These are phyloP conservation scores for Zaprionus gabonicus DNA, from an alignment of 1,140 invertebrate genomes.

Conservation along the genomic window DNA sequence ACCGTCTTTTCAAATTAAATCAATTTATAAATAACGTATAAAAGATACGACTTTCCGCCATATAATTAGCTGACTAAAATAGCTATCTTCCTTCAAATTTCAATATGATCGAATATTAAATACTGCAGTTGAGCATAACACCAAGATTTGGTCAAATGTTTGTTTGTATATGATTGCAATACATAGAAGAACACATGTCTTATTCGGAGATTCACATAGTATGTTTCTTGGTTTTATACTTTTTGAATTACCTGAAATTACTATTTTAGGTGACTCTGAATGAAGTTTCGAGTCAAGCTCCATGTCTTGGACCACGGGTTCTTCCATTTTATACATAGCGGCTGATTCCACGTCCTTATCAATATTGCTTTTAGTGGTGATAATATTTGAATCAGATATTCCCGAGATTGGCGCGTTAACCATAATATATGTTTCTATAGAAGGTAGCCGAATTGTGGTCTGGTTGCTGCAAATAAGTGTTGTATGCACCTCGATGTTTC, in stretches of 20 bases:
- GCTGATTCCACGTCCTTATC: not conserved
- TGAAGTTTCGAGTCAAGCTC: slow-evolving; percentile 29
- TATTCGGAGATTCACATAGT: no score
- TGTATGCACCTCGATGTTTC: slow-evolving; percentile 94
- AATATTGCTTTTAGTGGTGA: not conserved
- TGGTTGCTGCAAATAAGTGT: slow-evolving; percentile 87
- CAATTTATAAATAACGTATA: no score
- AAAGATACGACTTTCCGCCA: no score
- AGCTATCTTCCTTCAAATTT: no score
- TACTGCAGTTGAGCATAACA: no score
- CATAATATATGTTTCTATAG: slow-evolving; percentile 83
- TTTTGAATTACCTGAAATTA: slow-evolving; percentile 25
- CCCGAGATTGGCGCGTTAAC: slow-evolving; percentile 63
- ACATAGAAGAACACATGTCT: no score
- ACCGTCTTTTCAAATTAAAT: no score
- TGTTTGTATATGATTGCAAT: no score
- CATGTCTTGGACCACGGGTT: slow-evolving; percentile 12
- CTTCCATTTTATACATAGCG: slow-evolving; percentile 24
- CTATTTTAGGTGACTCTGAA: slow-evolving; percentile 15
- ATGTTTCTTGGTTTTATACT: not conserved
- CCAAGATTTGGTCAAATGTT: no score
- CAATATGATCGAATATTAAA: no score
- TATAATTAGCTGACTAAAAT: no score
- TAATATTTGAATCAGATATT: not conserved
- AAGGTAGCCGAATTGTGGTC: slow-evolving; percentile 71